Base-by-base conservation (phyloP, 2,888 invertebrate genomes). In the Steinernema scapterisci region DNA sequence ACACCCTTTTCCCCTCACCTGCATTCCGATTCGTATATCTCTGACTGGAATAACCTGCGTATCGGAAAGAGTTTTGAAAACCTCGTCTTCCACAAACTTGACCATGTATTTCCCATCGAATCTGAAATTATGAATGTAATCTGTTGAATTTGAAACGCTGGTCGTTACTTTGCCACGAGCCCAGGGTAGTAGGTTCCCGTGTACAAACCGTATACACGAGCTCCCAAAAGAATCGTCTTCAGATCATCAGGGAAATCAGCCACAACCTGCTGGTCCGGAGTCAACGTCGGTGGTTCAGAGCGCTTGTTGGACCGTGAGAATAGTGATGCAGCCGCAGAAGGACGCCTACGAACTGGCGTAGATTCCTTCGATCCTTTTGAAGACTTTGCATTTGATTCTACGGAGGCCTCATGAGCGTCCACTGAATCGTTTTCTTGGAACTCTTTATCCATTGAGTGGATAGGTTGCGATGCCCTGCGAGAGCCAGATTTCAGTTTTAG, bases 141-240 rank as follows among this genome's bases (percentile, higher is more conserved):
- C 27, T 31, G 38, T 72, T 27, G 38, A 74, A 31, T 16, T 63
- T 43, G 72, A 73, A 78, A 25, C 46, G 38, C 9, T 9, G 5
- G 38, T 38, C 3, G 3, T 38, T 25, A 77, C 78, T 76, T 75
- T 70, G 77, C 72, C n/a, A 87, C 79, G n/a, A 83, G 72, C 0
- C 85, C 87, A 1, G 87, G 84, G 74, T 87, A 87, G 76, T 79
- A 86, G 6, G 79, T 76, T 72, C 82, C 82, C 27, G 79, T 79
- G 81, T 82, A 87, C 38, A 79, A 72, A 2, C 85, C 87, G 70
- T 81, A 83, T 19, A 87, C 86, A 1, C 87, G 81, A 3, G 84
- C 82, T 3, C 87, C 87, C 0, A 77, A 19, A 11, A 25, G 43
- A 13, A 74, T 23, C 43, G 76, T 48, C 21, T 63, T 51, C 19